These are phyloP conservation scores for Mormyrus lacerda DNA, from an alignment of 2,113 vertebrate species.

Conservation along the genomic window DNA sequence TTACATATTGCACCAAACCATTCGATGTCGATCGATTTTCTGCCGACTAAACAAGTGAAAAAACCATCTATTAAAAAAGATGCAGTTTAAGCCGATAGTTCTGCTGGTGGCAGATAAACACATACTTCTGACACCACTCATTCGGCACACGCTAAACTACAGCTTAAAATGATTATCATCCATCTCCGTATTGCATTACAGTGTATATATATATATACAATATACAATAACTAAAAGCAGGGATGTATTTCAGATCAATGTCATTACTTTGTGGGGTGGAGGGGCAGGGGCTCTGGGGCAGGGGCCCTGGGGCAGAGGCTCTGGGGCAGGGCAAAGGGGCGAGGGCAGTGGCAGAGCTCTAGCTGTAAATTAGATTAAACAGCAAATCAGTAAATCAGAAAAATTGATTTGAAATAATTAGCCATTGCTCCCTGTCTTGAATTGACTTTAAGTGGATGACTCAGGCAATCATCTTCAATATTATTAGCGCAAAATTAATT, in stretches of 20 bases:
- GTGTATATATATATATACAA: neutral
- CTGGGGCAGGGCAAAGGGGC: neutral
- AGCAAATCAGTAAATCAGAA: constrained; percentile 14
- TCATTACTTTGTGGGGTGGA: neutral
- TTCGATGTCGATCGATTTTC: neutral
- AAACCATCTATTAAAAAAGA: neutral
- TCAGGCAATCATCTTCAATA: constrained; percentile 6
- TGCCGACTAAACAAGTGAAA: neutral
- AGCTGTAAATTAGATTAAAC: constrained; percentile 8
- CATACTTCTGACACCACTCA: neutral
- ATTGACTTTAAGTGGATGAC: neutral
- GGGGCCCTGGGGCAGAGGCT: neutral
- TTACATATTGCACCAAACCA: neutral
- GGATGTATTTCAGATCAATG: neutral
- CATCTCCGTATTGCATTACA: neutral
- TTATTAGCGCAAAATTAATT: constrained; percentile 24
- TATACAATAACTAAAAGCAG: neutral
- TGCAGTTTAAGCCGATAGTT: neutral
- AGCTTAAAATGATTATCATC: neutral
- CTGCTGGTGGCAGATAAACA: neutral
- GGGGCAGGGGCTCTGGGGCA: neutral
- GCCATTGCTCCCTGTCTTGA: neutral
- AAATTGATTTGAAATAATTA: constrained; percentile 14
- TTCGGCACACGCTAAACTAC: neutral
- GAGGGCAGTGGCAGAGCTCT: neutral